A percentile compares a stretch with the other conserved stretches of the same genome.
phyloP scores from a whole-genome alignment of 1,140 invertebrate genomes.

The Nasonia longicornis region DNA sequence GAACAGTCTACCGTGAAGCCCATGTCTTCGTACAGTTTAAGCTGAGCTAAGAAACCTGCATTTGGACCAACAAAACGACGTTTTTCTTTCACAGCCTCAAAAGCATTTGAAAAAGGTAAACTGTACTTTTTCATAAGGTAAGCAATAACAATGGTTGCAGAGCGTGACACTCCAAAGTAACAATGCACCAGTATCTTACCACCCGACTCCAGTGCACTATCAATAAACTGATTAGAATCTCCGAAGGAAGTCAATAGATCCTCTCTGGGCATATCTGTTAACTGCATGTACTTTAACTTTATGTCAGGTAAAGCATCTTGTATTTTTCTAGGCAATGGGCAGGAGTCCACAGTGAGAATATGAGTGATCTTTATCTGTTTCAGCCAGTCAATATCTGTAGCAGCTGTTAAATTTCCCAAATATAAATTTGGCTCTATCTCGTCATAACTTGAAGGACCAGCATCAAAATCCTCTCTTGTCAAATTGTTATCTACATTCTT shows the following conservation, averaged over 20 bases:
- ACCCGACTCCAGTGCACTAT: conserved; percentile 69
- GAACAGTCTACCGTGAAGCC: conserved; percentile 77
- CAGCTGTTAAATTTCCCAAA: conserved; percentile 83
- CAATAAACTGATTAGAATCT: conserved; percentile 80
- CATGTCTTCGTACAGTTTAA: conserved; percentile 84
- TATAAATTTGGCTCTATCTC: conserved; percentile 79
- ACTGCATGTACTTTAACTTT: conserved; percentile 81
- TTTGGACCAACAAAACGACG: conserved; percentile 79
- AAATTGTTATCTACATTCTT: conserved; percentile 51
- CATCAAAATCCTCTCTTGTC: conserved; percentile 71
- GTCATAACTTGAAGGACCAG: conserved; percentile 76
- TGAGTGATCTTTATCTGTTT: conserved; percentile 77
- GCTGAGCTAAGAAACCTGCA: conserved; percentile 80
- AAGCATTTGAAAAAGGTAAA: conserved; percentile 79
- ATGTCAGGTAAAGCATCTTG: conserved; percentile 74
- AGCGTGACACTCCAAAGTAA: conserved; percentile 88
- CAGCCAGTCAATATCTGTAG: conserved; percentile 78
- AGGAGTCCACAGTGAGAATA: conserved; percentile 85
- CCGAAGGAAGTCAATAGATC: conserved; percentile 84
- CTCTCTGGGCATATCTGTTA: conserved; percentile 85
- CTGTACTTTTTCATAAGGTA: conserved; percentile 87
- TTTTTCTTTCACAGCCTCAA: conserved; percentile 75
- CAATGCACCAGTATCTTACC: conserved; percentile 84
- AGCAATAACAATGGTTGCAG: conserved; percentile 84
- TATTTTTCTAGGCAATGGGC: conserved; percentile 81